A percentile compares a stretch with the other conserved stretches of the same genome.
These are phyloP conservation scores for Tenualosa thibaudeaui DNA, from an alignment of 2,797 vertebrate genomes.

Conservation along the genomic window DNA sequence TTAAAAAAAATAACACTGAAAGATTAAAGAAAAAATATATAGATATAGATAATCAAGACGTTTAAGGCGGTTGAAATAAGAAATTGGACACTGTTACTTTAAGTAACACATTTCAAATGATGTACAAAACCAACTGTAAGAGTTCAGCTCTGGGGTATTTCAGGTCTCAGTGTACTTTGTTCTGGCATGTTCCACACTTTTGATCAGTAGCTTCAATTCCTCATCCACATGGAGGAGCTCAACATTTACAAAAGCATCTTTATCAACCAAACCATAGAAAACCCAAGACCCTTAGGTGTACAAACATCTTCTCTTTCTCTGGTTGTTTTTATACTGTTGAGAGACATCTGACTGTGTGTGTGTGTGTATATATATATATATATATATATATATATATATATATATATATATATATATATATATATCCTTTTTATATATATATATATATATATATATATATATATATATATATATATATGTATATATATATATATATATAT, in stretches of 20 bases:
- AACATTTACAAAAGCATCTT: conserved; percentile 73
- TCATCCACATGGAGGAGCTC: conserved; percentile 64
- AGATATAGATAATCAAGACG: conserved; percentile 76
- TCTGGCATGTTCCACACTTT: conserved; percentile 58
- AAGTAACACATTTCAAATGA: conserved; percentile 62
- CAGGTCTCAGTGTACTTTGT: conserved; percentile 69
- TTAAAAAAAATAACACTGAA: conserved; percentile 73
- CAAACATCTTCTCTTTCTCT: conserved; percentile 60
- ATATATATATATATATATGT: no score
- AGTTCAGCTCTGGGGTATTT: conserved; percentile 69
- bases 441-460: no score
- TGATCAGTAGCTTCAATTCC: conserved; percentile 42
- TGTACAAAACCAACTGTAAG: conserved; percentile 78
- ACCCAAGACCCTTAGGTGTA: conserved; percentile 64
- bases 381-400: no score
- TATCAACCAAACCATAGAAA: conserved; percentile 72
- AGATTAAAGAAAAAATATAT: conserved; percentile 70
- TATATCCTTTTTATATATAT: no score
- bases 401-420: no score
- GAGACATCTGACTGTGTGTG: conserved; percentile 61
- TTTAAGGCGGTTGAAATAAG: conserved; percentile 83
- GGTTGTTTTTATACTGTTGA: conserved; percentile 60
- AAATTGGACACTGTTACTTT: conserved; percentile 70
- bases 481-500: no score
- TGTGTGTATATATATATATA: conserved; percentile 66